Conservation (phyloP, 2,888 invertebrate genomes). For the Callinectes sapidus region DNA sequence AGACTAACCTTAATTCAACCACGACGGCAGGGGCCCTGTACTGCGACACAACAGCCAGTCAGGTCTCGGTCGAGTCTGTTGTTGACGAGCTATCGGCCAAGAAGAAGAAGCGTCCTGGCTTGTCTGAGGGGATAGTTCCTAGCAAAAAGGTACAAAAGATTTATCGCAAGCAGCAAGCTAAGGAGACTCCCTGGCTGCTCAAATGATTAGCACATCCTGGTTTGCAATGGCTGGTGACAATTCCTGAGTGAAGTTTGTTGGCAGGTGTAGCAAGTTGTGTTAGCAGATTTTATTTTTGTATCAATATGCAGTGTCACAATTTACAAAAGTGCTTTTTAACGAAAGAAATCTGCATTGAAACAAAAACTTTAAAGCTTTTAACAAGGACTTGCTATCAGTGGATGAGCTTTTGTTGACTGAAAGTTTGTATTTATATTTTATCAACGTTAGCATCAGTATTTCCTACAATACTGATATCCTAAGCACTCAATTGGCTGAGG, state of each 20-base stretch:
- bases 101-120: conserved; percentile 84
- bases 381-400: not conserved
- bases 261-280: conserved; percentile 9
- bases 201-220: conserved; percentile 53
- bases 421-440: not conserved
- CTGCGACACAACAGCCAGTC: conserved; percentile 42
- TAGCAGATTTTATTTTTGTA: conserved; percentile 22
- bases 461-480: not conserved
- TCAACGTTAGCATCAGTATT: not conserved
- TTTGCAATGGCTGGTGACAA: not conserved
- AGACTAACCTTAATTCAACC: conserved; percentile 42
- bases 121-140: conserved; percentile 85
- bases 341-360: not conserved
- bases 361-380: not conserved
- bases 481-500: not conserved
- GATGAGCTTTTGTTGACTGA: not conserved
- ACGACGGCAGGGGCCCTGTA: conserved; percentile 76
- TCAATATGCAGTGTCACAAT: not conserved
- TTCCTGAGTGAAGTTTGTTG: conserved; percentile 13
- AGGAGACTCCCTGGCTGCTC: conserved; percentile 70
- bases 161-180: conserved; percentile 78
- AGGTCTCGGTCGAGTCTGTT: not conserved
- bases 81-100: conserved; percentile 59
- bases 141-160: conserved; percentile 90
- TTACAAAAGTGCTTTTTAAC: not conserved